Evolutionary conservation across 2,113 vertebrate genomes (phyloP).

Genomic region (Caretta caretta): DNA sequence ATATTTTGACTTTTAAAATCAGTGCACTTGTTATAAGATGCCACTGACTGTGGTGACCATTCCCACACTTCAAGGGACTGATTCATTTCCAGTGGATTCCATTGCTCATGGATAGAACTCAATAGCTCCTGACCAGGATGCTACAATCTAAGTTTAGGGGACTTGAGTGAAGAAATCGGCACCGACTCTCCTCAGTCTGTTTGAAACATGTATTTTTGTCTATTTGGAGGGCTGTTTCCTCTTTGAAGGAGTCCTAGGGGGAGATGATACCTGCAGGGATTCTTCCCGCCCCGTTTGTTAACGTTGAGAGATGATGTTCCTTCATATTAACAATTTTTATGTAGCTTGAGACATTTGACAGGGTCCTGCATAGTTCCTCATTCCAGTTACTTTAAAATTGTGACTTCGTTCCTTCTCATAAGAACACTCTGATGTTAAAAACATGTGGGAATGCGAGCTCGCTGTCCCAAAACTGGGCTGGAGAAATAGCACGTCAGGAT

Average conservation of each 20-base stretch:
- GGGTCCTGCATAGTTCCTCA: not conserved
- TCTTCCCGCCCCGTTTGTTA: not conserved
- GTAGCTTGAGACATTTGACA: not conserved
- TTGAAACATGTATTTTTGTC: not conserved
- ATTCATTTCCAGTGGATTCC: not conserved
- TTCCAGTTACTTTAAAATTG: accelerated
- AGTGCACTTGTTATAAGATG: not conserved
- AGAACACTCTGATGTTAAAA: not conserved
- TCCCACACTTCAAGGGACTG: not conserved
- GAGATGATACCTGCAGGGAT: not conserved
- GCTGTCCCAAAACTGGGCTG: not conserved
- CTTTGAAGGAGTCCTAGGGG: not conserved
- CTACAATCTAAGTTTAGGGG: conserved; percentile 19
- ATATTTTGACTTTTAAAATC: not conserved
- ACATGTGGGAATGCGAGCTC: not conserved
- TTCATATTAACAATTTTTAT: not conserved
- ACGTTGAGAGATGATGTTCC: accelerated
- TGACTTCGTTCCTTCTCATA: not conserved
- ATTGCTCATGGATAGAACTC: not conserved
- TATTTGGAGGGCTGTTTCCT: not conserved
- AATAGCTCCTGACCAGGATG: not conserved
- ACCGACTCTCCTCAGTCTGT: not conserved
- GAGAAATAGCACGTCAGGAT: not conserved
- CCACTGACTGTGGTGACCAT: not conserved
- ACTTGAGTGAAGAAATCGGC: conserved; percentile 18